These are phyloP conservation scores for Agriopis aurantiaria DNA, from an alignment of 2,888 invertebrate species.

Conservation along the genomic window DNA sequence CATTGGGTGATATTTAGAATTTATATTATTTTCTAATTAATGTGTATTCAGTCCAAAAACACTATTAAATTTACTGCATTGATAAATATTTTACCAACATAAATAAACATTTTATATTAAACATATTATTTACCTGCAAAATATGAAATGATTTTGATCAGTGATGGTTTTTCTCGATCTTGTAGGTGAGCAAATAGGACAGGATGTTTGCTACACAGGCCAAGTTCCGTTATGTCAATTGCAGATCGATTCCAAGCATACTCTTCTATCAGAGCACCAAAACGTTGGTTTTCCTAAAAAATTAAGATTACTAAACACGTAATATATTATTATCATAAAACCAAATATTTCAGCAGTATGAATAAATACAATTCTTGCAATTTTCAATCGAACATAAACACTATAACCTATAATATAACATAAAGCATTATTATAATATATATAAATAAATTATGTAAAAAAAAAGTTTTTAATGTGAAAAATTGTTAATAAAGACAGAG, in stretches of 20 bases:
- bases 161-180: conserved; percentile 10
- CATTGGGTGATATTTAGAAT: not conserved
- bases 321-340: too few species aligned
- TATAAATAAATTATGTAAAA: not conserved
- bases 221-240: too few species aligned
- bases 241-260: too few species aligned
- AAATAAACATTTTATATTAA: too few species aligned
- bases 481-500: not conserved
- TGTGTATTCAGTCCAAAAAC: too few species aligned
- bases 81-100: not conserved
- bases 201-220: too few species aligned
- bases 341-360: too few species aligned
- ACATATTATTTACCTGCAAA: conserved; percentile 32
- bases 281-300: conserved; percentile 43
- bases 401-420: too few species aligned
- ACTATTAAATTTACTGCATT: not conserved
- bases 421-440: too few species aligned
- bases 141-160: conserved; percentile 23
- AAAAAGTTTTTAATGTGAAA: not conserved
- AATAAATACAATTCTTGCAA: not conserved
- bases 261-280: conserved; percentile 29
- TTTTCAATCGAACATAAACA: not conserved
- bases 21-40: not conserved
- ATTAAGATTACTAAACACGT: not conserved
- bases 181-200: not conserved